Base-by-base conservation (phyloP, 23 tunicate genomes). In the Oikopleura dioica region DNA sequence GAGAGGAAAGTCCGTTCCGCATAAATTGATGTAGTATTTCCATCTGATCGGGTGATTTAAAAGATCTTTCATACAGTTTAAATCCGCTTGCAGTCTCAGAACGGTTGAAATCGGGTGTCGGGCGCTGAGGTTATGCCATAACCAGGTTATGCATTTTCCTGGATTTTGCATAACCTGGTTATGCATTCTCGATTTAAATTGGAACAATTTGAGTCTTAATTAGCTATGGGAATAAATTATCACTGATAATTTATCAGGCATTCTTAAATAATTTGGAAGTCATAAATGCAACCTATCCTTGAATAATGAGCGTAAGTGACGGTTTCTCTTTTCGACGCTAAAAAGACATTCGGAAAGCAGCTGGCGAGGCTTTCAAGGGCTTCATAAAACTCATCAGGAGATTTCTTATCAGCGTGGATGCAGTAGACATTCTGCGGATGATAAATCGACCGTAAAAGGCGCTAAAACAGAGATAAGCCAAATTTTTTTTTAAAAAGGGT, bases 351-450 rank as follows among this genome's bases (percentile, higher is more conserved):
- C 2, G 59, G 51, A 76, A 89, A 84, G 68, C 96, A 89, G 0
- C 37, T 68, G 34, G 80, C 9, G 1, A 89, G 37, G 21, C 36
- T 75, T 38, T 35, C 38, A 36, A 81, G 79, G 0, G 59, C 69
- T 0, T 77, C 38, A 21, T 82, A 23, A 38, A 89, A 84, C 30
- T 79, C 72, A 35, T 38, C 44, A 16, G 88, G 81, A 0, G 89
- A 81, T 59, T 89, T 89, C 32, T 35, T 44, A 58, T 89, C 96
- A 31, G 84, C 88, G 68, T 89, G 96, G 36, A 89, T 77, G 79
- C 96, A 89, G 38, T 89, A 89, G 1, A 89, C 29, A 38, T 89
- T 89, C 69, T 89, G 86, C 12, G 96, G 96, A 1, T 80, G 96
- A 59, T 89, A 89, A 36, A 89, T 84, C 12, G 96, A 59, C 5